Evolutionary conservation across 2,113 vertebrate species (phyloP), one percentile per base, ranked within the genome.

Genomic region (Myrmecophaga tridactyla): DNA sequence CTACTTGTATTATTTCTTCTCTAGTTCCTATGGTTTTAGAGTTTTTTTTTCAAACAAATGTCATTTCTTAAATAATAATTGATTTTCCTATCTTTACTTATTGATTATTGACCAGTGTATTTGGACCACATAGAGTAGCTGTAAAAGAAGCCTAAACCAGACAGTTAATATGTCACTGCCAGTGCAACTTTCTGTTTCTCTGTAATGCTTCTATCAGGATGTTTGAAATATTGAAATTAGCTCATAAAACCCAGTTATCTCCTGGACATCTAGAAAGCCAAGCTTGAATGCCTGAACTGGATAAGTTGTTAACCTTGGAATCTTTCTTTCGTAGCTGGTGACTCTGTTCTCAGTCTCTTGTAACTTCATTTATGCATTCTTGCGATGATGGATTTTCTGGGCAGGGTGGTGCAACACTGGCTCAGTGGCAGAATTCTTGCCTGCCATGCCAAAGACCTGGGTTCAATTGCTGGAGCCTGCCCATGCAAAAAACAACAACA

Each of bases 31-130:
- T 67, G 78, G 73, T 63, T 65, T 93, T 39, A 75, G 90, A 83
- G 39, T 51, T 51, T 51, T 51, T 78, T 86, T 90, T 92, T 78
- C 75, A 86, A 91, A 70, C 29, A 83, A 70, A 86, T 75, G 83
- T 36, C 29, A 70, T 78, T 94, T 97, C 84, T 83, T 94, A 89
- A 69, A 36, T 63, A 63, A 87, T 82, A 65, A 90, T 39, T 89
- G 73, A 56, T 93, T 92, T 93, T 87, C 39, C 36, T 73, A 53
- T 87, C 95, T 95, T 94, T 94, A 82, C 84, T 93, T 62, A 80
- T 92, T 93, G 85, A 83, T 92, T 88, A 65, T 78, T 72, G 77
- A 75, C 43, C 75, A 53, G 48, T 48, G 39, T 81, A 87, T 87
- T 77, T 90, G 75, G 65, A 69, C 31, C 48, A 41, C 65, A 67